Evolutionary conservation across 2,797 vertebrate species (phyloP).

Genomic region (Valencia hispanica): DNA sequence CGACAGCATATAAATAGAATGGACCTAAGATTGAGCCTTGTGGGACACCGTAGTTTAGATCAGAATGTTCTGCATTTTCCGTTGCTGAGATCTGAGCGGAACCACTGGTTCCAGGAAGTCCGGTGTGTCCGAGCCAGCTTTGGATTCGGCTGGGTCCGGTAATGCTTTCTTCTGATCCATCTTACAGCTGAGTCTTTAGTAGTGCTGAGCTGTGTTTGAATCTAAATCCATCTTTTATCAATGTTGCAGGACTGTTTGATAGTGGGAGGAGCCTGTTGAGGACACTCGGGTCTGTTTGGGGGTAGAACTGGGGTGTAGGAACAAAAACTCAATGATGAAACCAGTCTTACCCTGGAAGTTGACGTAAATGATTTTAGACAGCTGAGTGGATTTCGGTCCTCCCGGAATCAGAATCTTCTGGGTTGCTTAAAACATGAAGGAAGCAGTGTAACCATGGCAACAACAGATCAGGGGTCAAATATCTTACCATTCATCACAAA

Average conservation of each 20-base stretch:
- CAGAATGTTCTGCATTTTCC: too few species aligned
- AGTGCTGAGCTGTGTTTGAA: neutral
- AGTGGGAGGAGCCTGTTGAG: neutral
- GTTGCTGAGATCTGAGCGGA: too few species aligned
- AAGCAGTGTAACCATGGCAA: conserved; percentile 34
- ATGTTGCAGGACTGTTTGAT: neutral
- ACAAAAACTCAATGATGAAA: neutral
- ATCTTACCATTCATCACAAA: neutral
- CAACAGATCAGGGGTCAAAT: neutral
- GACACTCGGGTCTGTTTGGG: too few species aligned
- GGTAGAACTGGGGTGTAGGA: neutral
- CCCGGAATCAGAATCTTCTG: conserved; percentile 80
- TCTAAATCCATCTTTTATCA: neutral
- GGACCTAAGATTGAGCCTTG: too few species aligned
- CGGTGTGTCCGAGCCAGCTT: too few species aligned
- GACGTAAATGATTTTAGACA: conserved; percentile 78
- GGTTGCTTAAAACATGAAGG: conserved; percentile 67
- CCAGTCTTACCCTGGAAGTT: conserved; percentile 77
- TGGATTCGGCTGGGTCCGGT: neutral
- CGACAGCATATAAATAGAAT: too few species aligned
- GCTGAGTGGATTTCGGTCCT: conserved; percentile 73
- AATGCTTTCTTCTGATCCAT: neutral
- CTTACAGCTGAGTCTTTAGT: neutral
- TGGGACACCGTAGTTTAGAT: too few species aligned
- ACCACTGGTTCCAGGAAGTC: neutral